Evolutionary conservation across 64 coral and sea anemone species (phyloP).

Genomic region (Orbicella faveolata): DNA sequence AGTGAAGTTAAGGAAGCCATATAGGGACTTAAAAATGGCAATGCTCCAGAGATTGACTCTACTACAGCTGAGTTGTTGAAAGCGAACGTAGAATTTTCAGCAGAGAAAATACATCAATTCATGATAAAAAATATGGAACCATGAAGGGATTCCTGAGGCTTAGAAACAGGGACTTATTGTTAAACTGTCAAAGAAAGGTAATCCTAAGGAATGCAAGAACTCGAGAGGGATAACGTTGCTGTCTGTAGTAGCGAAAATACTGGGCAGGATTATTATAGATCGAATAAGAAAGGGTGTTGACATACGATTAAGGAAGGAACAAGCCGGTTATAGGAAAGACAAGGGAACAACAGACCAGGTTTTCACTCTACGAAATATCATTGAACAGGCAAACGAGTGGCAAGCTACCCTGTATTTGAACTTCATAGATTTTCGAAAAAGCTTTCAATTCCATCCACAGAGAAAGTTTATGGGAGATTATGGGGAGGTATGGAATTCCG

Average conservation of each 20-base stretch:
- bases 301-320: conserved; percentile 22
- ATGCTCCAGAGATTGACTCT: no score
- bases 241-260: background rate
- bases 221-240: conserved; percentile 17
- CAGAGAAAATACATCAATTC: no score
- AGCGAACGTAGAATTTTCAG: no score
- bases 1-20: no score
- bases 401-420: background rate
- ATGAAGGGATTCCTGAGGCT: background rate
- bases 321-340: conserved; percentile 30
- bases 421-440: background rate
- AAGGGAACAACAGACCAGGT: background rate
- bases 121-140: no score
- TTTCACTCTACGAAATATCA: conserved; percentile 18
- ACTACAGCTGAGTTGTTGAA: no score
- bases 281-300: background rate
- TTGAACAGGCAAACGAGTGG: conserved; percentile 8
- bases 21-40: no score
- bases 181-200: conserved; percentile 52
- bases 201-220: conserved; percentile 31
- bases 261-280: conserved; percentile 15
- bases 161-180: conserved; percentile 29
- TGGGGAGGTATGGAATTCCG: conserved; percentile 4
- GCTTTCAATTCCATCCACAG: background rate
- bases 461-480: background rate